Evolutionary conservation across 2,797 vertebrate species (phyloP), one percentile per base, ranked within the genome.

Genomic region (Amphiprion clarkii): DNA sequence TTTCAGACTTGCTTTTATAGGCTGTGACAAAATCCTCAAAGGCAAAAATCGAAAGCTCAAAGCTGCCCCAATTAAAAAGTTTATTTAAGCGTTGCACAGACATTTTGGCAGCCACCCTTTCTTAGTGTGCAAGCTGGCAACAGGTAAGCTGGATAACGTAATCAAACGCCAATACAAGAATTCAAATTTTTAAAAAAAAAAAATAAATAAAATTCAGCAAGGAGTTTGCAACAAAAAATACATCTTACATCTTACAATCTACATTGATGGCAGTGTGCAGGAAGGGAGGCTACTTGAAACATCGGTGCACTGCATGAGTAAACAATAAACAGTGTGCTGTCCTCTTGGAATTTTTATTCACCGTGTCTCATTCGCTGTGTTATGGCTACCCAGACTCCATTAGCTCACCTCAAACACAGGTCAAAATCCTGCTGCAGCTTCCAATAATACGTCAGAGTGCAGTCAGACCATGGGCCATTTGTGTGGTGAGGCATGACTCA

Each of bases 401-500:
- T 76, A 86, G 76, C 76, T 85, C 74, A 81, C 59, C 71, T 46
- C 54, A 65, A 67, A 77, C 71, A 49, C 59, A 52, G 49, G 79
- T 91, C 63, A 81, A 57, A 74, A 83, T 74, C 39, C 51, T 46
- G 42, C 48, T 64, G 56, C 64, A 48, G 55, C 51, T 71, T 76
- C 53, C 67, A 81, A 67, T 81, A 74, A 59, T 61, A 48, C 31
- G 48, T 51, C 51, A 31, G 12, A 55, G 19, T 78, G 53, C 27
- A 48, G 55, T 65, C 9, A 79, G 33, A 87, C 67, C 36, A 71
- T 60, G 71, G 61, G 27, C 33, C 36, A 39, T 80, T 83, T 81
- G 65, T 85, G 85, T 87, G 74, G 68, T 58, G 25, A 85, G 49
- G 51, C 17, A 19, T 87, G 83, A 88, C 76, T 89, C 74, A 84